Base-by-base conservation (phyloP, 2,888 invertebrate species). In the Cacoxenus indagator region DNA sequence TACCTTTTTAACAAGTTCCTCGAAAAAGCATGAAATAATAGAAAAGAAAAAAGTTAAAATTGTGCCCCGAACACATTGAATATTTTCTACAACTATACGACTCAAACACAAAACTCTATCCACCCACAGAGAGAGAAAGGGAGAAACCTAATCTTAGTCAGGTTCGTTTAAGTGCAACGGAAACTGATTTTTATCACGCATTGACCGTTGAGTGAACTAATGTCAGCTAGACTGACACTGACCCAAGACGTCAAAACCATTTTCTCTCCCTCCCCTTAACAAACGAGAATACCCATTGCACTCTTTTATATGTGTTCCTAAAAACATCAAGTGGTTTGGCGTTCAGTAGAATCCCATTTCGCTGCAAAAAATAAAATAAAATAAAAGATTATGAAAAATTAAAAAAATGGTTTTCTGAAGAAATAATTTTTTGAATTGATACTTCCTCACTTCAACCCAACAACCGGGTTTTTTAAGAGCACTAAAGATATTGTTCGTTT, bases 1-100 rank as follows among this genome's bases (percentile, higher is more conserved):
- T 78, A 80, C 74, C 75, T 70, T 80, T 54, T 73, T 70, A 70
- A 70, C 78, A 69, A 73, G 73, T 73, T 74, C 71, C 73, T 48
- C 17, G 57, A 57, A 14, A 57, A n/a, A 9, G 17, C 11, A 55
- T 70, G 54, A 46, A 11, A 17, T 14, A 9, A 62, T 67, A 43
- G 45, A 61, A 57, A n/a, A 14, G 11, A 62, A 71, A 48, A 51
- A 46, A 48, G 22, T 45, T 54, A 51, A 48, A 61, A 57, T 22
- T 43, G n/a, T 14, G 14, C 71, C 78, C 80, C 78, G 78, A 81
- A 78, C 78, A 78, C 80, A 76, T 76, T 69, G 75, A 76, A 78
- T 80, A 80, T 80, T 76, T 78, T 76, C 76, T 71, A 69, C 69
- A 78, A 78, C 80, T 80, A 74, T 76, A 75, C 24, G 11, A 54